A percentile compares a stretch with the other conserved stretches of the same genome.
These are phyloP conservation scores for Cataglyphis livida DNA, from an alignment of 2,888 invertebrate species.

Conservation along the genomic window DNA sequence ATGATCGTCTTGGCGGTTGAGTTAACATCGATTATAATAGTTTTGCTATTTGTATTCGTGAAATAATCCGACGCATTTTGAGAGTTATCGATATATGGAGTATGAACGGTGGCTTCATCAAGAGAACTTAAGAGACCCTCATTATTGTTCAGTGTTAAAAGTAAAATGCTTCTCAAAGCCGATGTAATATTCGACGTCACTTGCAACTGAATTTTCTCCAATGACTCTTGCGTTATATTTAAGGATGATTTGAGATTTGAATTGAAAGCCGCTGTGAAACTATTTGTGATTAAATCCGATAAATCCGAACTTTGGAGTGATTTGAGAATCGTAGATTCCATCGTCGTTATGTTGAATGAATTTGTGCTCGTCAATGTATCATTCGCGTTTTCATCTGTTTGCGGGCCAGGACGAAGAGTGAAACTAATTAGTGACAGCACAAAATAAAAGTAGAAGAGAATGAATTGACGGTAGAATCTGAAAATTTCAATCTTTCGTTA, in stretches of 20 bases:
- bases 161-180: slow-evolving; percentile 71
- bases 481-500: slow-evolving; percentile 65
- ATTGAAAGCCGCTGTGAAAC: slow-evolving; percentile 75
- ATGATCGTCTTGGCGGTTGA: slow-evolving; percentile 18
- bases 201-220: slow-evolving; percentile 75
- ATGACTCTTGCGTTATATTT: slow-evolving; percentile 68
- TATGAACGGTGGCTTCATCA: not conserved
- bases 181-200: slow-evolving; percentile 77
- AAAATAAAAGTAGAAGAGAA: slow-evolving; percentile 96
- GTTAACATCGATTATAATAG: not conserved
- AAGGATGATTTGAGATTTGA: slow-evolving; percentile 69
- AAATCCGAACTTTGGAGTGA: slow-evolving; percentile 62
- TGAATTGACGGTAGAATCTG: slow-evolving; percentile 97
- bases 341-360: slow-evolving; percentile 59
- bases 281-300: slow-evolving; percentile 73
- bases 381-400: slow-evolving; percentile 1
- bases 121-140: slow-evolving; percentile 18
- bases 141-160: slow-evolving; percentile 22
- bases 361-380: slow-evolving; percentile 52
- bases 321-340: slow-evolving; percentile 65
- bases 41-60: slow-evolving; percentile 12
- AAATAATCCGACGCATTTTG: slow-evolving; percentile 19
- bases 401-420: slow-evolving; percentile 94
- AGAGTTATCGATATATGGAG: not conserved
- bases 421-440: slow-evolving; percentile 95